A percentile compares a stretch with the other conserved stretches of the same genome.
Evolutionary conservation across 1,140 invertebrate genomes (phyloP).

Genomic region (Megalonaias nervosa): DNA sequence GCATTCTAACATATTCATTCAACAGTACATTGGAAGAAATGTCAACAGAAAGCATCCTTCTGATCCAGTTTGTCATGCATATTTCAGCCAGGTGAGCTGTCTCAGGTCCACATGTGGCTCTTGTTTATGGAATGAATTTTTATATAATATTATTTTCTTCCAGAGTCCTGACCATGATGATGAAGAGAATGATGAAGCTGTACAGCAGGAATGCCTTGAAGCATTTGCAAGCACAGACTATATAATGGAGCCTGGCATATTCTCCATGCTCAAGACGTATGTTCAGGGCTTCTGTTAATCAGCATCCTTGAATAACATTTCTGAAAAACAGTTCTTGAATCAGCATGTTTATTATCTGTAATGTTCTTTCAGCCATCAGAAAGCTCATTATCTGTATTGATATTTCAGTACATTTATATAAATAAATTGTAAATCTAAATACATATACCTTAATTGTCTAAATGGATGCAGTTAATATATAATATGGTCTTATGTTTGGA

Average conservation of each 20-base stretch:
- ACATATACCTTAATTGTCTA: too few species aligned
- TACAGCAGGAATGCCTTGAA: constrained; percentile 89
- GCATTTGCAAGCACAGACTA: constrained; percentile 81
- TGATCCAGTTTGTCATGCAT: too few species aligned
- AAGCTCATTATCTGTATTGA: neutral
- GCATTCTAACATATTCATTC: too few species aligned
- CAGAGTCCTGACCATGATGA: constrained; percentile 70
- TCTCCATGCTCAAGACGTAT: constrained; percentile 89
- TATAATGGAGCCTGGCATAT: constrained; percentile 99
- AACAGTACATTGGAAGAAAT: too few species aligned
- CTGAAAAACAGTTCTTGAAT: neutral
- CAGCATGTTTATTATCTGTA: too few species aligned
- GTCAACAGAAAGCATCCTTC: too few species aligned
- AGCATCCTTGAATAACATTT: neutral
- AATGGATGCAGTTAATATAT: too few species aligned
- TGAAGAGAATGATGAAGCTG: constrained; percentile 87
- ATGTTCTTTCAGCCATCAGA: neutral
- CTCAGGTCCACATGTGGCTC: too few species aligned
- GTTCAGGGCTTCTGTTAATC: neutral
- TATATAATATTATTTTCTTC: constrained; percentile 13
- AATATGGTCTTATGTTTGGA: too few species aligned
- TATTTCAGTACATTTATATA: neutral
- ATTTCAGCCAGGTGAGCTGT: too few species aligned
- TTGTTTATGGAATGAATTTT: too few species aligned
- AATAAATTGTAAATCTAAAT: too few species aligned